Percentiles rank a stretch among this genome's conserved stretches.
These are phyloP conservation scores for Axea sp. DNA, from an alignment of 2,888 invertebrate genomes.

Conservation along the genomic window DNA sequence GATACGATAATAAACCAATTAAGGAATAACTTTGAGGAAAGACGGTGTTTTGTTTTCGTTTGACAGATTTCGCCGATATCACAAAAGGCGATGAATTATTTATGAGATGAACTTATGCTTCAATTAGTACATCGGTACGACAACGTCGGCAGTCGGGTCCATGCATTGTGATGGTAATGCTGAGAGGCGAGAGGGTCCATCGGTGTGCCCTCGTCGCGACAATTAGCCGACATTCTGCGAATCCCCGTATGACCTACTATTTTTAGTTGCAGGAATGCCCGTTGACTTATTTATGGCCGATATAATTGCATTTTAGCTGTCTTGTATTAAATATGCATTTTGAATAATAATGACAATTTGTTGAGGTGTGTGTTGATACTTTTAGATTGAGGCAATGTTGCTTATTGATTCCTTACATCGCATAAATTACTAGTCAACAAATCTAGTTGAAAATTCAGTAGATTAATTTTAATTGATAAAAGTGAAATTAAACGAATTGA, in stretches of 20 bases:
- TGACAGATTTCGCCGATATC: slow-evolving; percentile 38
- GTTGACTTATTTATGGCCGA: slow-evolving; percentile 19
- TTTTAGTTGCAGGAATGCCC: slow-evolving; percentile 21
- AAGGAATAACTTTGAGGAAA: slow-evolving; percentile 46
- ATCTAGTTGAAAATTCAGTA: no score
- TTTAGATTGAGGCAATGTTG: no score
- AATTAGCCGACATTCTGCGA: slow-evolving; percentile 67
- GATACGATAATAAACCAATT: slow-evolving; percentile 53
- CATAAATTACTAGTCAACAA: no score
- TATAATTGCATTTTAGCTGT: no score
- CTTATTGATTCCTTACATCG: no score
- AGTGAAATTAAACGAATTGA: no score
- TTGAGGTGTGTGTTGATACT: no score
- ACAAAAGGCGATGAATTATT: slow-evolving; percentile 67
- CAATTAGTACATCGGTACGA: slow-evolving; percentile 69
- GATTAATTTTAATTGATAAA: no score
- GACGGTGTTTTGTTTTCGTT: slow-evolving; percentile 38
- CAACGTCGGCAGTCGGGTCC: slow-evolving; percentile 41
- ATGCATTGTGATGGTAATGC: slow-evolving; percentile 55
- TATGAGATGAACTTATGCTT: slow-evolving; percentile 67
- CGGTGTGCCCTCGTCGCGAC: slow-evolving; percentile 62
- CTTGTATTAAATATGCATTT: no score
- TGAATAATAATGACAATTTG: no score
- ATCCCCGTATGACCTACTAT: slow-evolving; percentile 64
- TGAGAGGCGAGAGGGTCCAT: slow-evolving; percentile 58